phyloP scores from a whole-genome alignment of 2,113 vertebrate genomes.

The Falco punctatus region DNA sequence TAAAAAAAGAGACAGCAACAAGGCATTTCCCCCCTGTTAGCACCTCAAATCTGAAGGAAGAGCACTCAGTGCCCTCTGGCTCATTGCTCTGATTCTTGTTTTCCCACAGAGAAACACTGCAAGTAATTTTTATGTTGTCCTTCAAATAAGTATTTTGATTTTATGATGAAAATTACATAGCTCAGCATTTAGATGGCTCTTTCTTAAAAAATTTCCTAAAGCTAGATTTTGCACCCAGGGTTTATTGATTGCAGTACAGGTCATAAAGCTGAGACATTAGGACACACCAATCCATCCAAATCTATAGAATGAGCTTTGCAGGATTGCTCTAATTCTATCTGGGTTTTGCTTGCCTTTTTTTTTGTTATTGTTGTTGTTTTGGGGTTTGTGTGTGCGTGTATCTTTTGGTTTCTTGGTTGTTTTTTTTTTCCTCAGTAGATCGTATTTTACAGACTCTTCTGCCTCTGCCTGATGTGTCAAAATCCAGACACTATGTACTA shows the following conservation, averaged over 20 bases:
- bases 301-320: background rate
- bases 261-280: background rate
- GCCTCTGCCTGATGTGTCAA: background rate
- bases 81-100: background rate
- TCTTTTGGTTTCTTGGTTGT: background rate
- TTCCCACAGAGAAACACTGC: background rate
- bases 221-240: background rate
- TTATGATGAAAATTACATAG: background rate
- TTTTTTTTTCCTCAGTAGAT: background rate
- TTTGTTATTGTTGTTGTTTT: background rate
- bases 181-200: background rate
- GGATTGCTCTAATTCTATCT: background rate
- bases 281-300: background rate
- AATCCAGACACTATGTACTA: slow-evolving; percentile 14
- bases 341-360: background rate
- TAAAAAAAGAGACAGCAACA: background rate
- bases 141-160: background rate
- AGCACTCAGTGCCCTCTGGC: background rate
- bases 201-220: background rate
- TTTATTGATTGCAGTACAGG: background rate
- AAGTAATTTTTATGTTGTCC: background rate
- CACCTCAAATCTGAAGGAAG: background rate
- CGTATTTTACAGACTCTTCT: background rate
- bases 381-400: accelerated
- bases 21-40: background rate